Evolutionary conservation across 1,140 invertebrate genomes (phyloP).

Genomic region (Spodoptera frugiperda): DNA sequence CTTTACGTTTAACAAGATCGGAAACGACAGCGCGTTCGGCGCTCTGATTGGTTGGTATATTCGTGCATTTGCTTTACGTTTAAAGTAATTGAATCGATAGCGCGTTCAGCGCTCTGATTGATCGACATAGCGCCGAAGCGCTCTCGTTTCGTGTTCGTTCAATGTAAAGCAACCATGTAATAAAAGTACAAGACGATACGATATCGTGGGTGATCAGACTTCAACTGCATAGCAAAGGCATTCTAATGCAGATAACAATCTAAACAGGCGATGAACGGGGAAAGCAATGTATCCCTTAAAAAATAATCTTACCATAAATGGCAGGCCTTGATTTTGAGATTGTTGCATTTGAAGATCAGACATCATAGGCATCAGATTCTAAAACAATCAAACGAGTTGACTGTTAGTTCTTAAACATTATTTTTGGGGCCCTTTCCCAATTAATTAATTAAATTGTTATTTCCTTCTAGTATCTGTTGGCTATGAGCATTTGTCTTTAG

Average conservation of each 20-base stretch:
- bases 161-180: no score
- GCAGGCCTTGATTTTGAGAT: constrained; percentile 71
- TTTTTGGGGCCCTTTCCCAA: not conserved
- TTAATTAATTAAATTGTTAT: constrained; percentile 1
- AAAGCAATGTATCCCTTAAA: not conserved
- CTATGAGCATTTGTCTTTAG: constrained; percentile 1
- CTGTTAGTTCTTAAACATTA: constrained; percentile 3
- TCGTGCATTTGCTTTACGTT: no score
- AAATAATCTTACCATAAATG: constrained; percentile 72
- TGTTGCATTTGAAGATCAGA: constrained; percentile 76
- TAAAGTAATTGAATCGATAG: no score
- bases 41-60: no score
- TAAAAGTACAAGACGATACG: no score
- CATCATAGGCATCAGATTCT: constrained; percentile 83
- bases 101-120: no score
- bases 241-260: not conserved
- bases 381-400: constrained; percentile 52
- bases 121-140: no score
- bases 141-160: no score
- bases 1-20: no score
- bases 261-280: not conserved
- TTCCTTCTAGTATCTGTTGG: not conserved
- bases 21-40: no score
- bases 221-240: no score
- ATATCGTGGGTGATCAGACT: no score